Conservation (phyloP, 1,140 invertebrate species). For the Orussus abietinus region DNA sequence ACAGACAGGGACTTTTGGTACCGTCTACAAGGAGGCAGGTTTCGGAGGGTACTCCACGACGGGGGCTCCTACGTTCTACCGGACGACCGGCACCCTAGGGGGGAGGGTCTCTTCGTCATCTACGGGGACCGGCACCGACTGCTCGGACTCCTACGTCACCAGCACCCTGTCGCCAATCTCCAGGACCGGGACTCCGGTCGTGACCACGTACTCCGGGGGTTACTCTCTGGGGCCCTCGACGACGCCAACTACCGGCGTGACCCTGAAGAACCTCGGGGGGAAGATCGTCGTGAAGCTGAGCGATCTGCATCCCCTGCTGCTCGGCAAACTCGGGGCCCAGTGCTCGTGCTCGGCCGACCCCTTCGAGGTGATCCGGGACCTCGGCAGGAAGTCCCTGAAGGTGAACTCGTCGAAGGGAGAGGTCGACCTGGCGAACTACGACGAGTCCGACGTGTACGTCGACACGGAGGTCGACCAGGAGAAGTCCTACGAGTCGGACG, state of each 20-base stretch:
- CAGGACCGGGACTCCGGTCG: conserved; percentile 19
- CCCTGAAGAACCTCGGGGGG: conserved; percentile 49
- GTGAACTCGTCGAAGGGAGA: conserved; percentile 43
- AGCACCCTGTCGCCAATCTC: too few species aligned
- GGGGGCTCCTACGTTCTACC: too few species aligned
- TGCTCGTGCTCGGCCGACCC: conserved; percentile 69
- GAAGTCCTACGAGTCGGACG: conserved; percentile 16
- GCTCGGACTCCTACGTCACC: conserved; percentile 5
- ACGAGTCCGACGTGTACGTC: conserved; percentile 47
- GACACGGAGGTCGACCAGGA: conserved; percentile 38
- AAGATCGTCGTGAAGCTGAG: conserved; percentile 64
- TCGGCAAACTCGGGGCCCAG: conserved; percentile 68
- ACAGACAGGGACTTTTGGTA: too few species aligned
- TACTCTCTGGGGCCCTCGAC: conserved; percentile 20
- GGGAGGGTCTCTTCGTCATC: too few species aligned
- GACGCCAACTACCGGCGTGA: conserved; percentile 23
- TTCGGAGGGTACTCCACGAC: too few species aligned
- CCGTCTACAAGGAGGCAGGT: conserved; percentile 11
- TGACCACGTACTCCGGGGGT: conserved; percentile 28
- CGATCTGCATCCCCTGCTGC: conserved; percentile 64
- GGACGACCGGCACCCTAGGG: too few species aligned
- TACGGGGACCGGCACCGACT: too few species aligned
- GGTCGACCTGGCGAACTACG: conserved; percentile 45
- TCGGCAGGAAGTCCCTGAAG: conserved; percentile 24
- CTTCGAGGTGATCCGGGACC: conserved; percentile 43